phyloP scores from a whole-genome alignment of 2,888 invertebrate genomes.

The Drosophila paranaensis region DNA sequence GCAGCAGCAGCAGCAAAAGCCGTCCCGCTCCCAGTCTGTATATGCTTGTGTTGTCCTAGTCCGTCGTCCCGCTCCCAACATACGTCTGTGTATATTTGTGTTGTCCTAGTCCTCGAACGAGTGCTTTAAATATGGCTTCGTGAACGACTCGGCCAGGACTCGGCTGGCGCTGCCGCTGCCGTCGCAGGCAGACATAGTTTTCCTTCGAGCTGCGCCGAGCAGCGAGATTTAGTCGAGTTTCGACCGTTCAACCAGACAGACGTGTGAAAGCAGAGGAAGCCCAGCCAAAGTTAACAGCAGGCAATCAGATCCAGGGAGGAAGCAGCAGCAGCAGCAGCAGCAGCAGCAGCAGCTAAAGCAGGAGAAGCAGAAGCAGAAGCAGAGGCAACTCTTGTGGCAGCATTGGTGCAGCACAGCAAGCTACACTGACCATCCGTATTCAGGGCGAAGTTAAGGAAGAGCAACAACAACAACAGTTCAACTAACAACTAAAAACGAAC shows the following conservation, averaged over 20 bases:
- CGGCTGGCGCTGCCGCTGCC: conserved; percentile 50
- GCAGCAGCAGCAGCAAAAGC: conserved; percentile 25
- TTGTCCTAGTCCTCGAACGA: conserved; percentile 76
- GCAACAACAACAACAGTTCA: conserved; percentile 26
- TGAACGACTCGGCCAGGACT: conserved; percentile 39
- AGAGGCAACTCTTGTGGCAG: neutral
- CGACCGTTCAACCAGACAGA: conserved; percentile 80
- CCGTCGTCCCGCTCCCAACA: conserved; percentile 16
- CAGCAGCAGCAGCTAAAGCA: conserved; percentile 17
- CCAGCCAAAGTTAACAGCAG: conserved; percentile 29
- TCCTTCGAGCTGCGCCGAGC: conserved; percentile 14
- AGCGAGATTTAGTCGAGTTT: conserved; percentile 80
- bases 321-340: conserved; percentile 18
- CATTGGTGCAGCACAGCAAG: too few species aligned
- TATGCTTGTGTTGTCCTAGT: conserved; percentile 72
- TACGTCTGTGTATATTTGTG: conserved; percentile 56
- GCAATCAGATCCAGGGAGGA: conserved; percentile 34
- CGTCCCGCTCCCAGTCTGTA: conserved; percentile 27
- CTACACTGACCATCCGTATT: conserved; percentile 16
- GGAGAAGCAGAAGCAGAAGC: conserved; percentile 14
- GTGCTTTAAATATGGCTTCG: conserved; percentile 54
- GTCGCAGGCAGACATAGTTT: conserved; percentile 26
- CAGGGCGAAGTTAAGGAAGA: conserved; percentile 4
- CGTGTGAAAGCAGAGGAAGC: conserved; percentile 76
- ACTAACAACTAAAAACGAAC: too few species aligned